These are phyloP conservation scores for Congeria kusceri DNA, from an alignment of 2,888 invertebrate genomes.

Conservation along the genomic window DNA sequence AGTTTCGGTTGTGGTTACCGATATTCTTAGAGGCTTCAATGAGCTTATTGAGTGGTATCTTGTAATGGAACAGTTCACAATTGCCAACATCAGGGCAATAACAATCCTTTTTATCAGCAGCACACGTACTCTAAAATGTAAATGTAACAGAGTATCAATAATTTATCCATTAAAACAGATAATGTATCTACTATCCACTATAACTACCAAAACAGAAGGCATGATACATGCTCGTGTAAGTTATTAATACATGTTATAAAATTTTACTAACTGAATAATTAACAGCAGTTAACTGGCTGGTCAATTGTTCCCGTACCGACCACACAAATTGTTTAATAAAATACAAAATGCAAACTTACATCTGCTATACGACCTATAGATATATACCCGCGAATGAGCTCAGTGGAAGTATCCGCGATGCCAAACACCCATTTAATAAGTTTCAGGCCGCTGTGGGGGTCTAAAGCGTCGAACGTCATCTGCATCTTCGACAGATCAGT, in stretches of 20 bases:
- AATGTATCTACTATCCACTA: no score
- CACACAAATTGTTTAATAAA: background rate
- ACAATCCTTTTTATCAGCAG: constrained; percentile 11
- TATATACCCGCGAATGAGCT: constrained; percentile 46
- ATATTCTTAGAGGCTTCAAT: constrained; percentile 37
- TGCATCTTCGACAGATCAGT: constrained; percentile 65
- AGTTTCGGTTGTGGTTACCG: constrained; percentile 65
- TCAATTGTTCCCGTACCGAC: no score
- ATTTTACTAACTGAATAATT: no score
- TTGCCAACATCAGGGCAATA: constrained; percentile 62
- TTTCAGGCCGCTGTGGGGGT: constrained; percentile 46
- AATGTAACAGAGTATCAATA: background rate
- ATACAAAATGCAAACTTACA: background rate
- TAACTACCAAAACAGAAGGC: no score
- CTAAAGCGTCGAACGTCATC: constrained; percentile 60
- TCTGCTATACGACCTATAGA: background rate
- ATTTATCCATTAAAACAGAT: no score
- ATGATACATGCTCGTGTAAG: no score
- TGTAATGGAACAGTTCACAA: constrained; percentile 51
- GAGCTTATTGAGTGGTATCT: constrained; percentile 45
- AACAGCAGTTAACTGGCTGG: no score
- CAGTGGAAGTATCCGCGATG: background rate
- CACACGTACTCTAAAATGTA: constrained; percentile 40
- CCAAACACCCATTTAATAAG: constrained; percentile 5
- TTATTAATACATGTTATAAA: no score